Conservation (phyloP, 2,113 vertebrate species). For the Sturnus vulgaris region DNA sequence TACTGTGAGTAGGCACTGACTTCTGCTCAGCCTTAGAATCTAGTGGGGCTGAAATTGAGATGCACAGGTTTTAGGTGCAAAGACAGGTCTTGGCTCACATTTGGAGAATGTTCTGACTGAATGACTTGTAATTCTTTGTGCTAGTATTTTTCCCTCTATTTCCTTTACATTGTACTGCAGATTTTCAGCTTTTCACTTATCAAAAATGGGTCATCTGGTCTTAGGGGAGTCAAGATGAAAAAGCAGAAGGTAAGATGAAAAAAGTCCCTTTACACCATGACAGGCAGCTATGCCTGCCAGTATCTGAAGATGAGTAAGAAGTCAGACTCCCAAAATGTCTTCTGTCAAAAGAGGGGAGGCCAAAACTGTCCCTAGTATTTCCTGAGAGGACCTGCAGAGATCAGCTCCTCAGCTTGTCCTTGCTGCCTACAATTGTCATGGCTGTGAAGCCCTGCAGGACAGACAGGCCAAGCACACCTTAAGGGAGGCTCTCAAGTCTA, state of each 20-base stretch:
- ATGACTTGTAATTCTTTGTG: neutral
- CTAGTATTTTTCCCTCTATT: neutral
- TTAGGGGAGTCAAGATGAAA: neutral
- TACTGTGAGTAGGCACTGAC: neutral
- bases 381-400: neutral
- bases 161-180: neutral
- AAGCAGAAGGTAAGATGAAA: neutral
- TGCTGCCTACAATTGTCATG: accelerated
- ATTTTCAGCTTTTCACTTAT: neutral
- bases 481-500: neutral
- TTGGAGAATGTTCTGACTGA: neutral
- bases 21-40: neutral
- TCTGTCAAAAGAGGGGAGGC: neutral
- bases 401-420: neutral
- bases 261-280: neutral
- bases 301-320: neutral
- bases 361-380: neutral
- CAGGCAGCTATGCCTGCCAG: neutral
- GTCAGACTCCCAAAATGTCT: neutral
- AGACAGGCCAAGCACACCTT: neutral
- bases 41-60: neutral
- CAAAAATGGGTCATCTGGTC: neutral
- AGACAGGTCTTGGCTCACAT: neutral
- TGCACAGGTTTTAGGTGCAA: neutral
- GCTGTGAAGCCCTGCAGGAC: neutral